phyloP scores from a whole-genome alignment of 23 tunicate species.

The Styela plicata region DNA sequence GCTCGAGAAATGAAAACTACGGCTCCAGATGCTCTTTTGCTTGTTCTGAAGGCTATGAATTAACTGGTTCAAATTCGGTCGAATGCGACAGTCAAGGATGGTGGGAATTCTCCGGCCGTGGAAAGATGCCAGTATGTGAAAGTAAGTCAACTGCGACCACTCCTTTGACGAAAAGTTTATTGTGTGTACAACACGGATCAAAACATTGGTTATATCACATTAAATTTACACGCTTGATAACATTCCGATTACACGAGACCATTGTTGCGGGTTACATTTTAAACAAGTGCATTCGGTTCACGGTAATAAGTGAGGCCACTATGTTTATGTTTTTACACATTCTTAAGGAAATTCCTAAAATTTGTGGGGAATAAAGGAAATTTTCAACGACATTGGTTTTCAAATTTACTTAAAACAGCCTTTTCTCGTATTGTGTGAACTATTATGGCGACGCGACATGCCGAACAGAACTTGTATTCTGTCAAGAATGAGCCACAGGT shows the following conservation, averaged over 20 bases:
- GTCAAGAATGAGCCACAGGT: no score
- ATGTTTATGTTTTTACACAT: no score
- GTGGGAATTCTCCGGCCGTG: constrained; percentile 45
- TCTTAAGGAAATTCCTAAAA: no score
- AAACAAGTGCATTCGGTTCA: not conserved
- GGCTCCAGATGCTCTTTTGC: constrained; percentile 60
- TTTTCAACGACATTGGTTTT: no score
- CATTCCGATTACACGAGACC: not conserved
- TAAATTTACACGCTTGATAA: not conserved
- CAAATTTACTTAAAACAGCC: no score
- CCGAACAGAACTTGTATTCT: no score
- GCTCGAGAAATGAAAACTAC: constrained; percentile 45
- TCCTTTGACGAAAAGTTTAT: not conserved
- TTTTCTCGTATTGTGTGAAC: no score
- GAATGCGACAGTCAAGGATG: constrained; percentile 56
- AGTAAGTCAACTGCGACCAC: constrained; percentile 31
- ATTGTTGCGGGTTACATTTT: not conserved
- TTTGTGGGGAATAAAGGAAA: no score
- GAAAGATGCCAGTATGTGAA: constrained; percentile 53
- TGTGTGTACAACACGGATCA: not conserved
- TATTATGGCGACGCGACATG: no score
- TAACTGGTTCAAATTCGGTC: constrained; percentile 50
- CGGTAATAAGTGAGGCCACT: not conserved
- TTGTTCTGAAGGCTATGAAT: constrained; percentile 68
- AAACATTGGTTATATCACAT: not conserved